Evolutionary conservation across 2,797 vertebrate genomes (phyloP), one percentile per base, ranked within the genome.

Genomic region (Fistularia tabacaria): DNA sequence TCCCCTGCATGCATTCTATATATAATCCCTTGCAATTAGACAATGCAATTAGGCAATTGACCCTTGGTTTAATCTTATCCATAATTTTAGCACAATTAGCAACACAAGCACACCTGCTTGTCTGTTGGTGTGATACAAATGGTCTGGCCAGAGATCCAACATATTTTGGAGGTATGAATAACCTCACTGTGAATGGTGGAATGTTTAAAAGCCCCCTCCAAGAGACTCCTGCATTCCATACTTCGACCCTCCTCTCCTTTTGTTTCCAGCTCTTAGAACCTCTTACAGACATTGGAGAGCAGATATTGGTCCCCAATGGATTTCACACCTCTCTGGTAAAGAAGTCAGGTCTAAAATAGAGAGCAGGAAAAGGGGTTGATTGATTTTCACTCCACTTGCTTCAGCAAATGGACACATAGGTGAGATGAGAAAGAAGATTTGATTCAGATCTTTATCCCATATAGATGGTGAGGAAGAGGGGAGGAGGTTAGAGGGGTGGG

Each of bases 161-260:
- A 38, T 37, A 45, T 40, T 43, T 44, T 11, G 8, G 25, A 54
- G 37, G 7, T 12, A 82, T 89, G 81, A 86, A 83, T 84, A 75
- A 72, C 51, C 51, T 57, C 64, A 72, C 61, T 84, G 80, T 85
- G 69, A 77, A 56, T 46, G 47, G 51, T 57, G 73, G 69, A 74
- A 81, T 84, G 87, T 86, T 89, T 85, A 83, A 50, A 82, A 66
- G 76, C 49, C 63, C 71, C 67, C 64, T 63, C 70, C 55, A 6
- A 11, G 42, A 73, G 81, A 79, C 63, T 76, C 77, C 74, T 64
- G 73, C 85, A 88, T 88, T 88, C 86, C 85, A 43, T 51, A 56
- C 71, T 51, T 61, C 66, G 13, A 54, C 43, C 65, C 66, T 64
- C 57, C 54, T 52, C 46, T 55, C 37, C 66, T 58, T 73, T 83